These are phyloP conservation scores for Zaprionus ghesquierei DNA, from an alignment of 1,140 invertebrate genomes.

Conservation along the genomic window DNA sequence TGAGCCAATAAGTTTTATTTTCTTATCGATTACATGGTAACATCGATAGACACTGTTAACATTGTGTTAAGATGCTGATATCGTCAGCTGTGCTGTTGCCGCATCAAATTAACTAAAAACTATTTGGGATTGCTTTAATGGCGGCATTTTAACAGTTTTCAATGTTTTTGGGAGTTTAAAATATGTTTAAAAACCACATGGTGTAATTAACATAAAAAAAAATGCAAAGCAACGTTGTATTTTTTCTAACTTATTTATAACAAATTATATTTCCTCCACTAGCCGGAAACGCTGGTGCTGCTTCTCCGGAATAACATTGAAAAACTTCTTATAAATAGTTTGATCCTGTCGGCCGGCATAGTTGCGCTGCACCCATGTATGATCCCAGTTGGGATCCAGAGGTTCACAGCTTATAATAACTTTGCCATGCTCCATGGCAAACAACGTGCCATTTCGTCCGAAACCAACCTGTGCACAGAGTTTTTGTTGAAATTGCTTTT, in stretches of 20 bases:
- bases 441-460: slow-evolving; percentile 89
- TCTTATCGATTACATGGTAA: not conserved
- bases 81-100: not conserved
- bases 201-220: too few relatives aligned
- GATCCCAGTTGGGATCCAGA: slow-evolving; percentile 88
- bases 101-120: not conserved
- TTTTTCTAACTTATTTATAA: slow-evolving; percentile 23
- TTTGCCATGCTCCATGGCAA: slow-evolving; percentile 88
- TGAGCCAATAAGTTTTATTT: not conserved
- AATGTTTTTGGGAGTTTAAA: too few relatives aligned
- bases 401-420: slow-evolving; percentile 91
- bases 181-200: too few relatives aligned
- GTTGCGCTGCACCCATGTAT: slow-evolving; percentile 86
- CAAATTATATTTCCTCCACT: slow-evolving; percentile 86
- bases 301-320: slow-evolving; percentile 89
- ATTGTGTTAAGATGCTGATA: not conserved
- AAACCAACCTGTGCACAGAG: slow-evolving; percentile 87
- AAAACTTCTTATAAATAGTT: slow-evolving; percentile 92
- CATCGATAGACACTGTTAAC: not conserved
- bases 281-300: slow-evolving; percentile 90
- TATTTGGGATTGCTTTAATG: too few relatives aligned
- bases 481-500: not conserved
- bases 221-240: not conserved
- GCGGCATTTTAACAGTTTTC: too few relatives aligned
- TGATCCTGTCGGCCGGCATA: slow-evolving; percentile 86